Evolutionary conservation across 2,888 invertebrate species (phyloP).

Genomic region (Ecdyonurus torrentis): DNA sequence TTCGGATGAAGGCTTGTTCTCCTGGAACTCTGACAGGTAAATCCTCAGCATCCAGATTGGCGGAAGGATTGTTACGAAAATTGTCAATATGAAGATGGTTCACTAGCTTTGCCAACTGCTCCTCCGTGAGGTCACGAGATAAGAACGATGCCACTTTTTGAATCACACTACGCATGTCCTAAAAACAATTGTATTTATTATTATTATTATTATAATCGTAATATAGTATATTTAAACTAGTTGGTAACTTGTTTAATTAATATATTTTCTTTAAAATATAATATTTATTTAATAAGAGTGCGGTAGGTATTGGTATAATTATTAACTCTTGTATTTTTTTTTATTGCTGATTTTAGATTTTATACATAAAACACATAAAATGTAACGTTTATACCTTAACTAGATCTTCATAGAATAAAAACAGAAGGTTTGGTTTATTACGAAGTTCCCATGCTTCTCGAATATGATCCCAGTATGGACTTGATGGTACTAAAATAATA

Average conservation of each 20-base stretch:
- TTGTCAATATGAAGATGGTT: constrained; percentile 61
- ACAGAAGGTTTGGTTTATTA: not conserved
- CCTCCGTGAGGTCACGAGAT: constrained; percentile 23
- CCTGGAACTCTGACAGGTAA: constrained; percentile 37
- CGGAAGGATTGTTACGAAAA: constrained; percentile 64
- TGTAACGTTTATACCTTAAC: constrained; percentile 7
- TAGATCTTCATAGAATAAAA: not conserved
- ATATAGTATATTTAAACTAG: no score
- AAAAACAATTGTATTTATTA: no score
- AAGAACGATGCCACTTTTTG: constrained; percentile 25
- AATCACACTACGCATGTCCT: constrained; percentile 14
- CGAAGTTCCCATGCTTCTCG: not conserved
- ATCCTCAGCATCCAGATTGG: constrained; percentile 50
- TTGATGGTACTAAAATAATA: not conserved
- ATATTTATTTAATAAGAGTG: no score
- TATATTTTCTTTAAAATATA: no score
- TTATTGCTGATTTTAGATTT: not conserved
- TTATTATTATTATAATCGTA: no score
- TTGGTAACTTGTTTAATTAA: no score
- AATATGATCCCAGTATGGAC: not conserved
- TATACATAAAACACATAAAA: no score
- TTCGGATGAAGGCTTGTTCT: constrained; percentile 46
- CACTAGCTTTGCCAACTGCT: constrained; percentile 41
- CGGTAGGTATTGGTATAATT: no score
- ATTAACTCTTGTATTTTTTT: not conserved